Evolutionary conservation across 2,797 vertebrate genomes (phyloP), one percentile per base, ranked within the genome.

Genomic region (Lindbergichthys nudifrons): DNA sequence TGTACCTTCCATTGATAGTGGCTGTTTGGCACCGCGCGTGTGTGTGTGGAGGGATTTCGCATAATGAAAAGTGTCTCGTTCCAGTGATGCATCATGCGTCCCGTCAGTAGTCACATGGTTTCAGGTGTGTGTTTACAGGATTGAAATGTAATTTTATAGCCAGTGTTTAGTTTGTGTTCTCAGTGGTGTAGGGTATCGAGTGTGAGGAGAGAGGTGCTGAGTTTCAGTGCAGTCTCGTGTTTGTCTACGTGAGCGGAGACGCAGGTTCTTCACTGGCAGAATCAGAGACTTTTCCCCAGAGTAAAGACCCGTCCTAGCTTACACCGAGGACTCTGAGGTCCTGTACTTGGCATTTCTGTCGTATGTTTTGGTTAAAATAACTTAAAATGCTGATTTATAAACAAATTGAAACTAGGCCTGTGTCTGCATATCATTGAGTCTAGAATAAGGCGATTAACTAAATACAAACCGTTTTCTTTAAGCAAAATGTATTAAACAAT

Each of bases 1-100:
- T 41, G 65, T 50, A 58, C 50, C 46, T 16, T 46, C 2, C 1
- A 52, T 5, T 45, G n/a, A 62, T 32, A 16, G 51, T 0, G 51
- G 23, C 74, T 4, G 47, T 77, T 83, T 82, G 69, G 73, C 70
- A 77, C 76, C 2, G 0, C 46, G 2, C 4, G 67, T 12, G 14
- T 19, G n/a, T 6, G n/a, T 18, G 58, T 51, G 70, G 62, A 59
- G 62, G 74, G 47, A 76, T 81, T 68, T 79, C 71, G 71, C 47
- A 63, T 48, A 45, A 59, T 50, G 14, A 54, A 53, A 47, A 59
- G 53, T 54, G 51, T 79, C 57, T 11, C n/a, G 32, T 73, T 75
- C 16, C 15, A 65, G 19, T 60, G 70, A 50, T 46, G 77, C 60
- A 65, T 79, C 53, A 18, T 65, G 63, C 39, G 65, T 47, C 47